Base-by-base conservation (phyloP, 1,140 invertebrate genomes). In the Asobara japonica region DNA sequence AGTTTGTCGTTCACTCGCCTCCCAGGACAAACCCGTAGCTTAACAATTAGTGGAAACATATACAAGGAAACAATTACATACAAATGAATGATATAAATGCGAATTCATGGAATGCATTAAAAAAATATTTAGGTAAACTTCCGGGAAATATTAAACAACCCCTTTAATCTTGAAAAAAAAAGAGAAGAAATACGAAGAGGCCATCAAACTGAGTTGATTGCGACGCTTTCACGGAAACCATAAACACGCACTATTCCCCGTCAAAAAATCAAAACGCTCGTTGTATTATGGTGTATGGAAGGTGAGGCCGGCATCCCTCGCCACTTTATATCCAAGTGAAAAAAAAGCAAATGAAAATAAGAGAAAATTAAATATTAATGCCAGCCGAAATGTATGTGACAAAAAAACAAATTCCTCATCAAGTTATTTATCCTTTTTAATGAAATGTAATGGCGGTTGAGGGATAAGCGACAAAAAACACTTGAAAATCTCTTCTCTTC, bases 241-340 rank as follows among this genome's bases (percentile, higher is more conserved):
- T 79, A 78, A 79, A 79, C 72, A 74, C 75, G 75, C 77, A 76
- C 75, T 62, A 74, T 75, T 62, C 67, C 68, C 33, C n/a, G 48
- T 30, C 45, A 68, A 25, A 62, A 62, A 75, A 67, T 67, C 67
- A 75, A 74, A 36, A 74, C 45, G 67, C 51, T 70, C 38, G 30
- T 30, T 61, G 10, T n/a, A 20, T 61, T 31, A 27, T 16, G 41
- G 41, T 13, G 41, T 6, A 45, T 45, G 18, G 41, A 45, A 45
- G 11, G 41, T 45, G 41, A 45, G 41, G n/a, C n/a, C 18, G 41
- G 41, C 41, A 16, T 45, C n/a, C 7, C 7, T 45, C 41, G n/a
- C 18, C n/a, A 16, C 41, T 45, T 45, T 16, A 45, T 45, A 45
- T 11, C 18, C 31, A 45, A 31, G 29, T 64, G 0, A 16, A 16